Base-by-base conservation (phyloP, 2,888 invertebrate genomes). In the Altica lythri region DNA sequence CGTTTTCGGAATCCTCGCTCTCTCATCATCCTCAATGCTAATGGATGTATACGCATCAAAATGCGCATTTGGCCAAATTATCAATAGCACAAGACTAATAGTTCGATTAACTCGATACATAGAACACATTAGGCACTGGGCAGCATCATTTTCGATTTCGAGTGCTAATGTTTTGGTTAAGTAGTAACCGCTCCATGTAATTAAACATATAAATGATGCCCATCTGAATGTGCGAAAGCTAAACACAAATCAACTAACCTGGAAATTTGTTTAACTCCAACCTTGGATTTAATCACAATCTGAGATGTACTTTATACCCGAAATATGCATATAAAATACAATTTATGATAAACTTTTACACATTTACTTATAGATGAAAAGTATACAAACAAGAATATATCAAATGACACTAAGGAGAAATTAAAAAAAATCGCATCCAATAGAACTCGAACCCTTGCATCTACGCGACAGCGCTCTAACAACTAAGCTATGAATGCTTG, bases 41-140 rank as follows among this genome's bases (percentile, higher is more conserved):
- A 17, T 34, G 19, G 14, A 45, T 45, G 45, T 45, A 34, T 35
- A 35, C 46, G 32, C 22, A 45, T 10, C 45, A 45, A 45, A 34
- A 34, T 34, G 22, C 45, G 35, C 46, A 47, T 45, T 34, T 6
- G 42, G 14, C 40, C 40, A 40, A 49, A 49, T 49, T 59, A 61
- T 57, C 51, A 55, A 57, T 53, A 55, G 51, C 37, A 38, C 46
- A 62, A 64, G 67, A 67, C 59, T 65, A 62, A 68, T 68, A 62
- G 63, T 64, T 62, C 67, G 66, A 68, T 68, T 68, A 66, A 62
- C 64, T 61, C 60, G 62, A 67, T 65, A 66, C 63, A 65, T 65
- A 59, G 65, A 60, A 56, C 59, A 53, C 62, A 64, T 67, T 63
- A 62, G 60, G 60, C 53, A 52, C 54, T 58, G 49, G 59, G 59